A percentile compares a stretch with the other conserved stretches of the same genome.
Conservation (phyloP, 2,888 invertebrate genomes). For the Philereme vetulata region DNA sequence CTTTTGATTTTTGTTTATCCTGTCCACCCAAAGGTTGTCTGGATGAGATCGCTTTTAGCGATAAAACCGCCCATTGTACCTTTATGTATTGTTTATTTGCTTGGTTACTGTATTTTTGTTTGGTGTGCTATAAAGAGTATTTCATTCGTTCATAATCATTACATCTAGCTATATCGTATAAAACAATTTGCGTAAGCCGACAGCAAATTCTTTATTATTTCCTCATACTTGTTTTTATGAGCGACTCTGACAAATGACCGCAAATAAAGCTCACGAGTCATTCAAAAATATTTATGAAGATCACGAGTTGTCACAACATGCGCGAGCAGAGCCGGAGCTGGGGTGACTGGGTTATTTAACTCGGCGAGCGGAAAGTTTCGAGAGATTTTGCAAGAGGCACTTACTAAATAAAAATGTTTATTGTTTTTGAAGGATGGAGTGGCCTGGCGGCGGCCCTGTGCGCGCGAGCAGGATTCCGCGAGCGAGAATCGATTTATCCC, state of each 20-base stretch:
- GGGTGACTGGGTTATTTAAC: not conserved
- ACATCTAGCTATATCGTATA: not conserved
- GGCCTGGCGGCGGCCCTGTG: slow-evolving; percentile 16
- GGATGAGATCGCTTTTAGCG: too few species aligned
- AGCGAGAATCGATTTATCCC: slow-evolving; percentile 55
- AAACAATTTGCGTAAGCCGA: slow-evolving; percentile 7
- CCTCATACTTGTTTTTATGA: slow-evolving; percentile 17
- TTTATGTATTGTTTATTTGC: too few species aligned
- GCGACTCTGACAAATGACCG: slow-evolving; percentile 21
- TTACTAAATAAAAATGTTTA: too few species aligned
- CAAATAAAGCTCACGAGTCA: slow-evolving; percentile 17
- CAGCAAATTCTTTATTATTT: slow-evolving; percentile 7
- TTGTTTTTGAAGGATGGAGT: not conserved
- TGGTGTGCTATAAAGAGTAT: too few species aligned
- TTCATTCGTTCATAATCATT: too few species aligned
- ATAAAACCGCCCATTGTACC: too few species aligned
- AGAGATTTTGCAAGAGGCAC: not conserved
- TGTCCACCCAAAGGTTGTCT: too few species aligned
- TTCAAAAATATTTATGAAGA: slow-evolving; percentile 17
- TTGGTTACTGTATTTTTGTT: too few species aligned
- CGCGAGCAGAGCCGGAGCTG: not conserved
- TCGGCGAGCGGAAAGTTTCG: not conserved
- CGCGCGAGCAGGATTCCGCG: slow-evolving; percentile 29
- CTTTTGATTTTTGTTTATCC: too few species aligned
- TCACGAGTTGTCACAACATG: slow-evolving; percentile 15